A percentile compares a stretch with the other conserved stretches of the same genome.
Conservation (phyloP, 1,140 invertebrate species). For the Oreohelix idahoensis region DNA sequence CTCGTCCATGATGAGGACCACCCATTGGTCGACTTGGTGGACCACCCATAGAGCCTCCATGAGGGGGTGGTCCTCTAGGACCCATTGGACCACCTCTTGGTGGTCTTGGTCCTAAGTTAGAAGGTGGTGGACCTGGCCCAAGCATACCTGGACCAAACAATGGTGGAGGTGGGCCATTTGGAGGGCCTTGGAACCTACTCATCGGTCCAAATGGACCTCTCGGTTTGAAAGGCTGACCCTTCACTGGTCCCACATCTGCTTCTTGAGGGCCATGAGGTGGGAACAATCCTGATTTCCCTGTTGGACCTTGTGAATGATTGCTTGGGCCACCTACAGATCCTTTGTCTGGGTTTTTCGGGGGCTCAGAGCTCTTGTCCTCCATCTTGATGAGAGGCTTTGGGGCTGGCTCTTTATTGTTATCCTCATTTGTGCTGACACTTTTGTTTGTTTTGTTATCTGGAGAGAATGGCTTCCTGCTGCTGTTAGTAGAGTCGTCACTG, state of each 20-base stretch:
- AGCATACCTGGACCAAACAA: conserved; percentile 33
- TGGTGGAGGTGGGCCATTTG: conserved; percentile 30
- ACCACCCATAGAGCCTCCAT: conserved; percentile 27
- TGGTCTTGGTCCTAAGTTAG: not conserved
- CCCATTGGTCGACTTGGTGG: conserved; percentile 32
- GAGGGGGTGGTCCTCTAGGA: conserved; percentile 24
- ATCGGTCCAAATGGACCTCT: conserved; percentile 27
- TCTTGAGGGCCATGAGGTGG: not conserved
- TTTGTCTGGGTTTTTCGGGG: not conserved
- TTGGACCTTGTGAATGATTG: not conserved
- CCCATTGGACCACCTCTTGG: conserved; percentile 2
- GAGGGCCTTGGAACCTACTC: conserved; percentile 27
- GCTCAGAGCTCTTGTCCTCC: conserved; percentile 13
- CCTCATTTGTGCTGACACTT: not conserved
- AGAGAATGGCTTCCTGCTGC: not conserved
- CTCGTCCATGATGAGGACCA: conserved; percentile 18
- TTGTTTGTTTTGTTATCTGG: not conserved
- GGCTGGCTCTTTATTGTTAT: not conserved
- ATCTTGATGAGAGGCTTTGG: conserved; percentile 29
- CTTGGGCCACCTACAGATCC: not conserved
- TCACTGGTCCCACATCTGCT: conserved; percentile 4
- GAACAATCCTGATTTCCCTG: conserved; percentile 35
- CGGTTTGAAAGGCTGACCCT: conserved; percentile 20
- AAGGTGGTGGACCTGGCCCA: conserved; percentile 19
- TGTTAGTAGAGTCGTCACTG: not conserved